These are phyloP conservation scores for Muricea muricata DNA, from an alignment of 92 coral and sea anemone genomes.

Conservation along the genomic window DNA sequence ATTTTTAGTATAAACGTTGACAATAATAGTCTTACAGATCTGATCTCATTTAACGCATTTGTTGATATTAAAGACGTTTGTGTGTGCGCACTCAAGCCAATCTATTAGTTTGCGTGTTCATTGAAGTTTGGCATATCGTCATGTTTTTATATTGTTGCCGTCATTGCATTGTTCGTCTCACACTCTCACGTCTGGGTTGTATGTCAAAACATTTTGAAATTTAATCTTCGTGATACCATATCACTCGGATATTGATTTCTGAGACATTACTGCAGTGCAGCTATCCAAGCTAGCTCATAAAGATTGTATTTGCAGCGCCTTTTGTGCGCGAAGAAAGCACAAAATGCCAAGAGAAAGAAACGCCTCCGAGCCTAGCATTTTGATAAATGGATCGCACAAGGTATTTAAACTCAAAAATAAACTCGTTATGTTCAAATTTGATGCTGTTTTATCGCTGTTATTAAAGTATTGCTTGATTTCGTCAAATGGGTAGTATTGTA, in stretches of 20 bases:
- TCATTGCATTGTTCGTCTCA: too few relatives aligned
- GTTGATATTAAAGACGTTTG: too few relatives aligned
- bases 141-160: neutral
- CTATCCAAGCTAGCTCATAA: neutral
- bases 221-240: neutral
- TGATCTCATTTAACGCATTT: too few relatives aligned
- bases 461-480: too few relatives aligned
- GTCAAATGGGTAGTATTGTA: too few relatives aligned
- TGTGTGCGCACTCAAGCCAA: neutral
- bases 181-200: neutral
- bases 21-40: too few relatives aligned
- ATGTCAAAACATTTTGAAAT: neutral
- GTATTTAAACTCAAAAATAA: neutral
- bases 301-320: neutral
- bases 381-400: neutral
- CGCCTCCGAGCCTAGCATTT: neutral
- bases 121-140: neutral
- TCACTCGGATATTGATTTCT: neutral
- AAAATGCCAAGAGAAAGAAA: neutral
- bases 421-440: neutral
- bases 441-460: too few relatives aligned
- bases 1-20: neutral
- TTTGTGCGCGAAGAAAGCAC: neutral
- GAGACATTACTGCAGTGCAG: neutral
- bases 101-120: neutral